These are phyloP conservation scores for Alcis repandata DNA, from an alignment of 2,888 invertebrate genomes.

Conservation along the genomic window DNA sequence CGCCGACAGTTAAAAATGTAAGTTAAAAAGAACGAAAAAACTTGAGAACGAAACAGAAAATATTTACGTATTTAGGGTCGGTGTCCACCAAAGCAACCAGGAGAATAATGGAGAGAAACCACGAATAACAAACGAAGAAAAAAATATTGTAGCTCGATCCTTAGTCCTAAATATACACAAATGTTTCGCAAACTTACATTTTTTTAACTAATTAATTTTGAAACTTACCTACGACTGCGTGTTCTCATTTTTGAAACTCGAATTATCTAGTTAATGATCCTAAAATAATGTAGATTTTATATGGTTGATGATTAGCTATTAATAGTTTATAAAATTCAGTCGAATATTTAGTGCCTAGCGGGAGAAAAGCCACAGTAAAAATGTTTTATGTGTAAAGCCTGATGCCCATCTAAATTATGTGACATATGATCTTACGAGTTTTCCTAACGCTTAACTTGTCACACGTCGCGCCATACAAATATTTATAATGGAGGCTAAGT, in stretches of 20 bases:
- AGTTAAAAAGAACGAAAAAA: conserved; percentile 9
- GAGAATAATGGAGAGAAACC: not conserved
- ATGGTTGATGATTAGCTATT: conserved; percentile 55
- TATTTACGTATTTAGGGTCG: not conserved
- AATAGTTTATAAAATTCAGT: conserved; percentile 43
- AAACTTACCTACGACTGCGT: conserved; percentile 13
- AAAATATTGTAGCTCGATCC: too few relatives aligned
- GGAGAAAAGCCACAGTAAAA: conserved; percentile 4
- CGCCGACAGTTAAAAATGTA: conserved; percentile 18
- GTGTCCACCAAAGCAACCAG: not conserved
- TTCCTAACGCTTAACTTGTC: not conserved
- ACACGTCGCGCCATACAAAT: not conserved
- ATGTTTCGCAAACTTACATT: conserved; percentile 20
- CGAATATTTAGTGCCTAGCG: conserved; percentile 9
- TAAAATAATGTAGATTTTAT: conserved; percentile 63
- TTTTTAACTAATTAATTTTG: conserved; percentile 10
- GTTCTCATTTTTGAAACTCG: conserved; percentile 41
- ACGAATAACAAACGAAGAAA: not conserved
- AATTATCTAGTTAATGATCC: conserved; percentile 45
- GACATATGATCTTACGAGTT: not conserved
- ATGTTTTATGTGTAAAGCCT: not conserved
- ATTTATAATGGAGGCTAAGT: not conserved
- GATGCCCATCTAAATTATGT: not conserved
- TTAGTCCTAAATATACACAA: too few relatives aligned
- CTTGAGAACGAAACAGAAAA: too few relatives aligned